Base-by-base conservation (phyloP, 2,888 invertebrate species). In the Erynnis tages region DNA sequence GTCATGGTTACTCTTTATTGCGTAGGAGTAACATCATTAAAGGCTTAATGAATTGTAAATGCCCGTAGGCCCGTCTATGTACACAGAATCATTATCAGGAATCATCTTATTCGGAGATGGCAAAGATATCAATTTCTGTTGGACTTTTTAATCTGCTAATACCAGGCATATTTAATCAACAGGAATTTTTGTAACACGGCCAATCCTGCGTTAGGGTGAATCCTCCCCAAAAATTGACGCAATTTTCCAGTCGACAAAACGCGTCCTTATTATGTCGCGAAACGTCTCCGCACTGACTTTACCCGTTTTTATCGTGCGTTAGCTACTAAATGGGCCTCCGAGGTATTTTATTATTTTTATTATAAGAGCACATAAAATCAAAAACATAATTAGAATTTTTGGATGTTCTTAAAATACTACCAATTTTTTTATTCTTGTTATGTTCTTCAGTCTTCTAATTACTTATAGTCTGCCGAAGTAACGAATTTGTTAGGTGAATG, bases 191-290 rank as follows among this genome's bases (percentile, higher is more conserved):
- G 7, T 43, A n/a, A 13, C 34, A 29, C 23, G 16, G n/a, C 70
- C 79, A 76, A 79, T 80, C 73, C 79, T 67, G 60, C 70, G 69
- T 69, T 55, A 62, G 70, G 73, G 70, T 61, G 62, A 65, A 61
- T 57, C 65, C 53, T 38, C 75, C 78, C 74, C 66, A 66, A 73
- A 79, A 83, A 82, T 79, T 81, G 76, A 66, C 71, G 73, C 76
- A 86, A 86, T 87, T 85, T 87, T 86, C 82, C 85, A 73, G 71
- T 69, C 75, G 77, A 80, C 67, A 80, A 78, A 74, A 69, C 73
- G 70, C 73, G 78, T 78, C 74, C 73, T 83, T 85, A 82, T 80
- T 79, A 72, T 76, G 71, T 75, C 74, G 72, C 72, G 70, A 81
- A 82, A 82, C 78, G 76, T 79, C 79, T 77, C 70, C 65, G 66